Conservation (phyloP, 2,113 vertebrate species). For the Barbus barbus region DNA sequence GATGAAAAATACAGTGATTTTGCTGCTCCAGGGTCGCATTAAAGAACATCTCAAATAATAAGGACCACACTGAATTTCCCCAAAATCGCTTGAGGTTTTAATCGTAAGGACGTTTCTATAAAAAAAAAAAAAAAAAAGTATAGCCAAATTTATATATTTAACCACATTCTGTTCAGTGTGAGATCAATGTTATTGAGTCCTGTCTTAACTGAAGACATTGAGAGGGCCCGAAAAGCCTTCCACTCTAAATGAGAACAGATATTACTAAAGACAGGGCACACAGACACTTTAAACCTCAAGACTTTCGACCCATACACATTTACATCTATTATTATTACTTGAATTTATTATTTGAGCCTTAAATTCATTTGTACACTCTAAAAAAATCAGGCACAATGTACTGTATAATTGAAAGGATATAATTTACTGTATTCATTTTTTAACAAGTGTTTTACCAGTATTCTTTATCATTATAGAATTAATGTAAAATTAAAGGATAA, state of each 20-base stretch:
- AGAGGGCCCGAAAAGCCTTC: background rate
- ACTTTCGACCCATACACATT: background rate
- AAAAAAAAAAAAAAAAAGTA: too few relatives aligned
- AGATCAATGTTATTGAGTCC: slow-evolving; percentile 18
- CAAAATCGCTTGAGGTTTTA: background rate
- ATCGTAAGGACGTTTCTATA: too few relatives aligned
- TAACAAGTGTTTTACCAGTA: too few relatives aligned
- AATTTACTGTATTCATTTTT: too few relatives aligned
- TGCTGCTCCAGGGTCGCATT: background rate
- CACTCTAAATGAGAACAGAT: background rate
- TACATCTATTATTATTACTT: background rate
- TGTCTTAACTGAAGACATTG: slow-evolving; percentile 23
- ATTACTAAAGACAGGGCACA: background rate
- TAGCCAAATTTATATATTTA: background rate
- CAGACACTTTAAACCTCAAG: background rate
- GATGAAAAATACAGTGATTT: background rate
- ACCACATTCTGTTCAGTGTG: slow-evolving; percentile 37
- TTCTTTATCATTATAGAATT: too few relatives aligned
- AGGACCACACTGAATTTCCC: too few relatives aligned
- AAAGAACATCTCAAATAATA: background rate
- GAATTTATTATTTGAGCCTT: background rate
- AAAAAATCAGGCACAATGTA: too few relatives aligned
- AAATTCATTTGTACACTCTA: background rate
- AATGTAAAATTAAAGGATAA: too few relatives aligned
- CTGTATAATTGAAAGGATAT: too few relatives aligned